These are phyloP conservation scores for Leptinotarsa haldemani DNA, from an alignment of 2,888 invertebrate genomes.

Conservation along the genomic window DNA sequence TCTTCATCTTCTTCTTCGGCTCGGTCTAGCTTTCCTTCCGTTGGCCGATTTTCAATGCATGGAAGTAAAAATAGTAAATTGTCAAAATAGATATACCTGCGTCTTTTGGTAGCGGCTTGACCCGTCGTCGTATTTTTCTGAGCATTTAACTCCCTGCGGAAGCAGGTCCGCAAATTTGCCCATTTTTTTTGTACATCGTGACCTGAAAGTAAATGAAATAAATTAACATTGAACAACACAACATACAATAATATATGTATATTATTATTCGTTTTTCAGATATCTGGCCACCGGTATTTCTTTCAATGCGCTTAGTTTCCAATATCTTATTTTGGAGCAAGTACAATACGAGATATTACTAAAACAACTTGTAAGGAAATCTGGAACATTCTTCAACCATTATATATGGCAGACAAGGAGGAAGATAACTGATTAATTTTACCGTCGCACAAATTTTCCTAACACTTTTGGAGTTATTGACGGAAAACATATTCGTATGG, in stretches of 20 bases:
- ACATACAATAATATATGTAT: too few species aligned
- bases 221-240: too few species aligned
- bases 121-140: conserved; percentile 4
- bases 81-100: conserved; percentile 12
- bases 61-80: conserved; percentile 16
- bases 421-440: background rate
- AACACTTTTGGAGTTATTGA: background rate
- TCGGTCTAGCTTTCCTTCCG: background rate
- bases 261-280: too few species aligned
- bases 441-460: background rate
- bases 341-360: background rate
- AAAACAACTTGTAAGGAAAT: background rate
- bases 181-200: too few species aligned
- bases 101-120: background rate
- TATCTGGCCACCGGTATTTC: background rate
- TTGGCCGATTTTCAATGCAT: background rate
- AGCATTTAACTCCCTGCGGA: conserved; percentile 16
- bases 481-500: conserved; percentile 11
- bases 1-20: background rate
- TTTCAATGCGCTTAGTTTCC: background rate
- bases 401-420: background rate
- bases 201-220: too few species aligned
- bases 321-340: conserved; percentile 8
- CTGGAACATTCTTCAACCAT: background rate
- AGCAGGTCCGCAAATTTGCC: conserved; percentile 12